These are phyloP conservation scores for Meles meles DNA, from an alignment of 2,113 vertebrate genomes.

Conservation along the genomic window DNA sequence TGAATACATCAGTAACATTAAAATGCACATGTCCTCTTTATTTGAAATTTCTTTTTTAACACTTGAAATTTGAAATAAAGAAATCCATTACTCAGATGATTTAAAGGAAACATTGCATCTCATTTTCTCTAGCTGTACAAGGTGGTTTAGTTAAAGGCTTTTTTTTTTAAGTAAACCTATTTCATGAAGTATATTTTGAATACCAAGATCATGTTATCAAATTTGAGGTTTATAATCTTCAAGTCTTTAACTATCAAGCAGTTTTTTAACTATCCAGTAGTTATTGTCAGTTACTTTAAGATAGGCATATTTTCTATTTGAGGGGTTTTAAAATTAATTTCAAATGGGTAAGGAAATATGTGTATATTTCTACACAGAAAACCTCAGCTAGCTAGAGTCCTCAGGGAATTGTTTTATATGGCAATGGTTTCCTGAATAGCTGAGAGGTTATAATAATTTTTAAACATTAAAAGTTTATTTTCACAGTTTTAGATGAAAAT, in stretches of 20 bases:
- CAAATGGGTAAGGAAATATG: neutral
- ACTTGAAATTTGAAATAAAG: neutral
- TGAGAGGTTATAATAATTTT: neutral
- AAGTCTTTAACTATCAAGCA: neutral
- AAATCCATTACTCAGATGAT: neutral
- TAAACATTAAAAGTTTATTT: conserved; percentile 47
- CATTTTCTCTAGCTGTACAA: neutral
- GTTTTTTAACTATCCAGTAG: neutral
- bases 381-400: neutral
- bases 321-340: neutral
- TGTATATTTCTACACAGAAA: neutral
- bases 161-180: neutral
- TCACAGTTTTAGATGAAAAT: conserved; percentile 37
- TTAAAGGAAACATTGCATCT: conserved; percentile 10
- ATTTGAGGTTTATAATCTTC: neutral
- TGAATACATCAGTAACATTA: neutral
- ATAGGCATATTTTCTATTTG: conserved; percentile 5
- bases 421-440: neutral
- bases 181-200: neutral
- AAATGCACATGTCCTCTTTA: neutral
- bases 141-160: neutral
- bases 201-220: neutral
- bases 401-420: neutral
- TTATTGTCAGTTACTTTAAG: neutral
- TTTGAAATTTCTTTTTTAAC: conserved; percentile 19